Percentiles rank a stretch among this genome's conserved stretches.
Evolutionary conservation across 2,113 vertebrate genomes (phyloP).

Genomic region (Oreochromis aureus): DNA sequence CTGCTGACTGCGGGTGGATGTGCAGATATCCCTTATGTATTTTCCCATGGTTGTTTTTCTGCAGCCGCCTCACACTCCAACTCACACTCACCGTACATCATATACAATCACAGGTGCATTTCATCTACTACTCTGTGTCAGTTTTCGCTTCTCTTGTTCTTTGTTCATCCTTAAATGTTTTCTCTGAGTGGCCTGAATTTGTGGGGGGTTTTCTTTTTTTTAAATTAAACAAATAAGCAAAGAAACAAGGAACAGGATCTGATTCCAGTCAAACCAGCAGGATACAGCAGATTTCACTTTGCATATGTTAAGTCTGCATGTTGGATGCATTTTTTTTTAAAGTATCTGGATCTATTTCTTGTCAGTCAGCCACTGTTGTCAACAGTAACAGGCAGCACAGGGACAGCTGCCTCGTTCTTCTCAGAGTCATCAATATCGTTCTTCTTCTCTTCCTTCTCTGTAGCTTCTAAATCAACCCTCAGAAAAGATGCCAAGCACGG

Average conservation of each 20-base stretch:
- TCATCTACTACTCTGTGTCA: not conserved
- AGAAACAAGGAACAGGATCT: not conserved
- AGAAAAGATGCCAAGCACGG: constrained; percentile 33
- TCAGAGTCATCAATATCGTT: not conserved
- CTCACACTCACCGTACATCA: not conserved
- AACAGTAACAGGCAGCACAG: constrained; percentile 26
- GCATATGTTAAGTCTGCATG: not conserved
- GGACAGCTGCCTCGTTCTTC: not conserved
- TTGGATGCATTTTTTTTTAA: not conserved
- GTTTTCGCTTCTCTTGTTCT: not conserved
- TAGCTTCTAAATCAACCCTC: not conserved
- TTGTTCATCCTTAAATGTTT: not conserved
- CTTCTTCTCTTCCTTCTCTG: not conserved
- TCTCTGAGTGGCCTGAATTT: not conserved
- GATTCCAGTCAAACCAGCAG: not conserved
- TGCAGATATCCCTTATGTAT: not conserved
- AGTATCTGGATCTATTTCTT: not conserved
- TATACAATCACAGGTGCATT: not conserved
- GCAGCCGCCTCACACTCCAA: not conserved
- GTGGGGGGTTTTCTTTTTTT: not conserved
- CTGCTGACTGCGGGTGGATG: not conserved
- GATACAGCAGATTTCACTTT: not conserved
- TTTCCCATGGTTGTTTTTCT: not conserved
- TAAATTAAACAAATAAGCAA: not conserved
- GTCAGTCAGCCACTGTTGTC: not conserved